These are phyloP conservation scores for Semotilus atromaculatus DNA, from an alignment of 2,797 vertebrate species.

Conservation along the genomic window DNA sequence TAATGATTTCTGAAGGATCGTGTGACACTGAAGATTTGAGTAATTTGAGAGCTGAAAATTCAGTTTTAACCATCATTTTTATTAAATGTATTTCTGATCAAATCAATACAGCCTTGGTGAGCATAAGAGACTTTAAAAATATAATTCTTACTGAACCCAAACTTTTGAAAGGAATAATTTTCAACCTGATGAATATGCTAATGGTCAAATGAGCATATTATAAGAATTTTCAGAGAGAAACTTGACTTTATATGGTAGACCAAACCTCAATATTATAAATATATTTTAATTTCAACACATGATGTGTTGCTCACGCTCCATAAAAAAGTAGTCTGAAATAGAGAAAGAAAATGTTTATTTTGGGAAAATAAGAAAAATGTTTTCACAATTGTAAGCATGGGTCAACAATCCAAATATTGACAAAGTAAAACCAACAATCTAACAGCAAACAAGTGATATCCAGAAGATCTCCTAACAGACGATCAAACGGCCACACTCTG, in stretches of 20 bases:
- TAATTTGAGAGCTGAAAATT: background rate
- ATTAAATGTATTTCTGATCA: background rate
- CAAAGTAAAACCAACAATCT: slow-evolving; percentile 30
- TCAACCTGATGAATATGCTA: background rate
- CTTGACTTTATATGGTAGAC: background rate
- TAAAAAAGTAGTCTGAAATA: background rate
- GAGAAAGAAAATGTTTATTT: slow-evolving; percentile 42
- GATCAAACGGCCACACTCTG: slow-evolving; percentile 79
- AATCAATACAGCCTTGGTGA: background rate
- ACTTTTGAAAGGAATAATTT: background rate
- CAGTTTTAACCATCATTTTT: no score
- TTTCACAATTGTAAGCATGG: background rate
- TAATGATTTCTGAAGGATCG: background rate
- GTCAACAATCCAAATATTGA: slow-evolving; percentile 35
- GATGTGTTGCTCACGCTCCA: background rate
- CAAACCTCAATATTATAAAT: background rate
- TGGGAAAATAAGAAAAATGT: slow-evolving; percentile 12
- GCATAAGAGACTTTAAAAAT: background rate
- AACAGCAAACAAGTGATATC: slow-evolving; percentile 5
- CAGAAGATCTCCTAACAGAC: background rate
- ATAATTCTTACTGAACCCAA: background rate
- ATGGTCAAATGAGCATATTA: no score
- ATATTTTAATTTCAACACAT: background rate
- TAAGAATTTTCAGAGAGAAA: background rate
- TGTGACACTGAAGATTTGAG: background rate